phyloP scores from a whole-genome alignment of 2,888 invertebrate genomes.

The Eupsilia transversa region DNA sequence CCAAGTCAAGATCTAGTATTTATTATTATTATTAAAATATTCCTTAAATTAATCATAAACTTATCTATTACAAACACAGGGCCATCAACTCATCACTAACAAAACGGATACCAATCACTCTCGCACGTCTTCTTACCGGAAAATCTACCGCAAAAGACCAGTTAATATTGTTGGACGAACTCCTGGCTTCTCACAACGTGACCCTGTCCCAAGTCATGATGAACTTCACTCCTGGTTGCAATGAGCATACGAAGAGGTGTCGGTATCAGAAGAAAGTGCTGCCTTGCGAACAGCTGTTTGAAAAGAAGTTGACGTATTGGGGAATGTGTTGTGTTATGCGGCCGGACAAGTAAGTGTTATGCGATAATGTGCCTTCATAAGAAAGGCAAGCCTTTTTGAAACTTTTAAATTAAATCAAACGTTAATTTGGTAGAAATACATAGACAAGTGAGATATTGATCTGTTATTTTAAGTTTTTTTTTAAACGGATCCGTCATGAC shows the following conservation, averaged over 20 bases:
- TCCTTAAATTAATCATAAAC: background rate
- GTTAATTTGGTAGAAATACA: too few species aligned
- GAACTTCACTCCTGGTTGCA: slow-evolving; percentile 74
- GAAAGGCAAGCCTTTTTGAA: too few species aligned
- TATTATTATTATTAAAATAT: too few species aligned
- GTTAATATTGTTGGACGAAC: slow-evolving; percentile 70
- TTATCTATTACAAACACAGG: slow-evolving; percentile 22
- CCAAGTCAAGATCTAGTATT: too few species aligned
- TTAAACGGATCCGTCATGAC: too few species aligned
- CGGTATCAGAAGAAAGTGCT: slow-evolving; percentile 74
- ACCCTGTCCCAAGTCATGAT: slow-evolving; percentile 74
- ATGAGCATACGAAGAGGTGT: slow-evolving; percentile 72
- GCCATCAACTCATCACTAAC: slow-evolving; percentile 57
- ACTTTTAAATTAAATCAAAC: too few species aligned
- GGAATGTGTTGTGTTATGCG: slow-evolving; percentile 82
- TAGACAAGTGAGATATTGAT: too few species aligned
- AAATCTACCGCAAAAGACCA: slow-evolving; percentile 67
- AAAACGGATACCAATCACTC: slow-evolving; percentile 66
- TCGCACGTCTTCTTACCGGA: slow-evolving; percentile 72
- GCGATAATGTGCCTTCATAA: background rate
- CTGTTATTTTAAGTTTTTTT: too few species aligned
- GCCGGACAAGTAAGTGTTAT: slow-evolving; percentile 65
- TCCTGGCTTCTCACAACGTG: slow-evolving; percentile 71
- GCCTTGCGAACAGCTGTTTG: slow-evolving; percentile 77
- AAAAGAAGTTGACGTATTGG: slow-evolving; percentile 74